Conservation (phyloP, 2,888 invertebrate species). For the Periphyllus acericola region DNA sequence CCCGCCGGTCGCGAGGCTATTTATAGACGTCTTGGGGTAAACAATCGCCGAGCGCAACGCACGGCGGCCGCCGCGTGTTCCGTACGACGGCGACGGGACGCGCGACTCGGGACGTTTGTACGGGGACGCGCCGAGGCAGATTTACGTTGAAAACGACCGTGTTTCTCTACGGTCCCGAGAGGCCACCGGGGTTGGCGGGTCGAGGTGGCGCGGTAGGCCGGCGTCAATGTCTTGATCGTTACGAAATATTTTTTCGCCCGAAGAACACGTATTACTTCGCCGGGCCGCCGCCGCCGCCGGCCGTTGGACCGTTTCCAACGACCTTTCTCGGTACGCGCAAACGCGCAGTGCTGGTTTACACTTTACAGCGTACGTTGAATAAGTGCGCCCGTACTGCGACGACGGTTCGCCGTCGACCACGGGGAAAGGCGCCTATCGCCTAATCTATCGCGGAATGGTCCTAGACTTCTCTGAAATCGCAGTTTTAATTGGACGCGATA, state of each 20-base stretch:
- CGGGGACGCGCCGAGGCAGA: not conserved
- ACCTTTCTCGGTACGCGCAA: not conserved
- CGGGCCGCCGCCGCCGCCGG: not conserved
- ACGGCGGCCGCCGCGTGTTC: not conserved
- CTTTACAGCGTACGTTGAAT: too few species aligned
- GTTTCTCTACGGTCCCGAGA: not conserved
- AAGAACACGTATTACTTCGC: not conserved
- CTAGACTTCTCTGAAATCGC: too few species aligned
- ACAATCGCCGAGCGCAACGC: conserved; percentile 35
- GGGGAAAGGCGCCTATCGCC: too few species aligned
- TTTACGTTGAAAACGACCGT: not conserved
- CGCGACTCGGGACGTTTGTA: not conserved
- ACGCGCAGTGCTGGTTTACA: not conserved
- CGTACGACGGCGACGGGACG: conserved; percentile 4
- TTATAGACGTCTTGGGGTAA: conserved; percentile 53
- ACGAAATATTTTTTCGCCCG: conserved; percentile 23
- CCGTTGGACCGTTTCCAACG: conserved; percentile 43
- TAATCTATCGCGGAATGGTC: too few species aligned
- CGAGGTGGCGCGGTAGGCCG: not conserved
- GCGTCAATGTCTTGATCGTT: conserved; percentile 32
- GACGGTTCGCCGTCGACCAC: not conserved
- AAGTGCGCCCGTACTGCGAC: not conserved
- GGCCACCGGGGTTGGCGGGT: not conserved
- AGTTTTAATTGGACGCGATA: too few species aligned
- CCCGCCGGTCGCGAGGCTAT: conserved; percentile 33